A percentile compares a stretch with the other conserved stretches of the same genome.
Conservation (phyloP, 2,113 vertebrate species). For the Chloropsis hardwickii region DNA sequence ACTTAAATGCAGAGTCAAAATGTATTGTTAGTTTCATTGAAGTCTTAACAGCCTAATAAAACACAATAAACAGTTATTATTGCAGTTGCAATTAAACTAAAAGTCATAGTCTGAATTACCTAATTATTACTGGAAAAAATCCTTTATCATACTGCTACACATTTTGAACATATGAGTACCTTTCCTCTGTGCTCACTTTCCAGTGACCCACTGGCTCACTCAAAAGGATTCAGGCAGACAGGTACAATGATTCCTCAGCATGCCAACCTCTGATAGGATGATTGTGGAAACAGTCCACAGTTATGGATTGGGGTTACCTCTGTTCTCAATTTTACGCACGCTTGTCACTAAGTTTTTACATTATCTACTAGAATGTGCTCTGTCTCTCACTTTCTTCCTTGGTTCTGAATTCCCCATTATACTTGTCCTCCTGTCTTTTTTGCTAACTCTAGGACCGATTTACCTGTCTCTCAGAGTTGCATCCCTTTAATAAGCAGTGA, state of each 20-base stretch:
- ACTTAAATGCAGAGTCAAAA: not conserved
- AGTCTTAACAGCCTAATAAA: not conserved
- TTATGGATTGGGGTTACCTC: not conserved
- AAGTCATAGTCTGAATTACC: not conserved
- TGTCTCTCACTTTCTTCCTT: not conserved
- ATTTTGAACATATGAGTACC: not conserved
- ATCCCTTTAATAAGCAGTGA: not conserved
- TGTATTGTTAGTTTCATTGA: not conserved
- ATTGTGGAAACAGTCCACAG: not conserved
- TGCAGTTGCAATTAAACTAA: not conserved
- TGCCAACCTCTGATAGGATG: accelerated
- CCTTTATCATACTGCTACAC: not conserved
- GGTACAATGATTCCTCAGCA: not conserved
- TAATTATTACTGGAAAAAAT: not conserved
- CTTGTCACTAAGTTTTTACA: not conserved
- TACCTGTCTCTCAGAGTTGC: not conserved
- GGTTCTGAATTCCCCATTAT: not conserved
- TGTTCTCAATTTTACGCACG: not conserved
- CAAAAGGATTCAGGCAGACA: not conserved
- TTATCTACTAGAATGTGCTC: not conserved
- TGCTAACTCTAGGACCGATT: not conserved
- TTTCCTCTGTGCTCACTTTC: not conserved
- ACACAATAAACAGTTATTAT: not conserved
- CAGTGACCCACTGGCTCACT: not conserved
- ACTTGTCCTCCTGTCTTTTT: not conserved